Evolutionary conservation across 2,888 invertebrate genomes (phyloP).

Genomic region (Pandemis heparana): DNA sequence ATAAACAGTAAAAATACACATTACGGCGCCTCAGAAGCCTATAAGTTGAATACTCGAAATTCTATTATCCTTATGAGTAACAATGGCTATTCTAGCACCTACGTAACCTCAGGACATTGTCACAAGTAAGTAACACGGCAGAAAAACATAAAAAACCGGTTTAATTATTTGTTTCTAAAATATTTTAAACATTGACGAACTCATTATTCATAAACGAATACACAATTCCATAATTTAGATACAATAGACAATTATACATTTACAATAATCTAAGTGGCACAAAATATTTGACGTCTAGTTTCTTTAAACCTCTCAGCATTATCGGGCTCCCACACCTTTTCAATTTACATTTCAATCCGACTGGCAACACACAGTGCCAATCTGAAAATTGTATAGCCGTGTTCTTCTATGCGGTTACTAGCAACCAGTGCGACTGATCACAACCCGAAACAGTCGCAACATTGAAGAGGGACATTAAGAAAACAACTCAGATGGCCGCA

Average conservation of each 20-base stretch:
- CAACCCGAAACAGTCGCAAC: too few species aligned
- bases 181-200: not conserved
- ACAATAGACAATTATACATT: not conserved
- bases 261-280: not conserved
- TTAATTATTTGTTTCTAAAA: not conserved
- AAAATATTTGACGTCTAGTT: too few species aligned
- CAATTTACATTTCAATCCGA: too few species aligned
- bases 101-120: not conserved
- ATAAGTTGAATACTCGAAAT: not conserved
- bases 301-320: too few species aligned
- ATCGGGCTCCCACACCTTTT: too few species aligned
- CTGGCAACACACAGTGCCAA: too few species aligned
- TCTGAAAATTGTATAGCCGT: too few species aligned
- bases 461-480: too few species aligned
- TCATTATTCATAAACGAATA: not conserved
- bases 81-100: slow-evolving; percentile 1
- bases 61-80: not conserved
- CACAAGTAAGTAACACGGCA: not conserved
- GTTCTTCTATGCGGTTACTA: too few species aligned
- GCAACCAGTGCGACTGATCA: too few species aligned
- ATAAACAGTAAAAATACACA: not conserved
- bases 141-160: slow-evolving; percentile 1
- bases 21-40: not conserved
- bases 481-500: too few species aligned
- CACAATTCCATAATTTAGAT: not conserved